Percentiles rank a stretch among this genome's conserved stretches.
phyloP scores from a whole-genome alignment of 2,113 vertebrate species.

The Gasterosteus aculeatus region DNA sequence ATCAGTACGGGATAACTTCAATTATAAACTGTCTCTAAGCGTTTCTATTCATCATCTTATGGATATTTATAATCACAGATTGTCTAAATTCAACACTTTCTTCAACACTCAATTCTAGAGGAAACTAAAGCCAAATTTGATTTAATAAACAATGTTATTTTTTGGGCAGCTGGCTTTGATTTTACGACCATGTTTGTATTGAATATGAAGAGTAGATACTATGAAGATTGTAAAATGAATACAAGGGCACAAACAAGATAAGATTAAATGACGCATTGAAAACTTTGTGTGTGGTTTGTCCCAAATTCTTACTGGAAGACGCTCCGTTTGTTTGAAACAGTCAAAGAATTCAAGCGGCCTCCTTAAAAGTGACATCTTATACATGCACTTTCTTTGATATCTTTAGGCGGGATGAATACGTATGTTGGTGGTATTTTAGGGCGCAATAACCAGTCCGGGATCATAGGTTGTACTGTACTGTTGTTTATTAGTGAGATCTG shows the following conservation, averaged over 20 bases:
- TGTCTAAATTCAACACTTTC: conserved; percentile 25
- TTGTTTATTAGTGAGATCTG: conserved; percentile 24
- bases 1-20: conserved; percentile 8
- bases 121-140: conserved; percentile 65
- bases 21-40: background rate
- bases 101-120: background rate
- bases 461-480: background rate
- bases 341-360: conserved; percentile 29
- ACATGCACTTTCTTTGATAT: conserved; percentile 1
- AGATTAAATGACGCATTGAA: background rate
- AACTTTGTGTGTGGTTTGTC: conserved; percentile 35
- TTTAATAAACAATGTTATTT: conserved; percentile 15
- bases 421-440: background rate
- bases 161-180: conserved; percentile 44
- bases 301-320: conserved; percentile 43
- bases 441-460: background rate
- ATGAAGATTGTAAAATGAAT: background rate
- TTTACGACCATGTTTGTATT: conserved; percentile 37
- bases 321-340: conserved; percentile 26
- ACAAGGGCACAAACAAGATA: conserved; percentile 3
- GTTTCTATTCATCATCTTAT: conserved; percentile 47
- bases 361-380: conserved; percentile 9
- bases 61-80: conserved; percentile 14
- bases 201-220: conserved; percentile 38
- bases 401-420: background rate